phyloP scores from a whole-genome alignment of 2,888 invertebrate species.

The Drosophila nr. perissopoda region DNA sequence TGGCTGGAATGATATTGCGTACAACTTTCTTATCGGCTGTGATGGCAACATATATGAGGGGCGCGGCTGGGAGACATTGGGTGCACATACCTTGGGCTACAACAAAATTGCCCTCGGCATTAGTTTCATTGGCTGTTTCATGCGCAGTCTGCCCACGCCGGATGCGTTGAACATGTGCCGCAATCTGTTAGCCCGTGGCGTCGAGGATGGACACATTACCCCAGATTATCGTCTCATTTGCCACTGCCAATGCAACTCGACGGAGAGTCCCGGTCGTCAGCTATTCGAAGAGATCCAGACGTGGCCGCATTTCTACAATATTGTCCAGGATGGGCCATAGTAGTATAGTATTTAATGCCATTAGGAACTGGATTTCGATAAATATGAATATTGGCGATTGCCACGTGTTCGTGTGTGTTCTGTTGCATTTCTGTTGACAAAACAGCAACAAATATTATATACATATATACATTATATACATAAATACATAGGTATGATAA shows the following conservation, averaged over 20 bases:
- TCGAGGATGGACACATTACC: constrained; percentile 85
- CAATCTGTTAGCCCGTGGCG: constrained; percentile 85
- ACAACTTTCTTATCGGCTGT: constrained; percentile 87
- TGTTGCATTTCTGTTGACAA: constrained; percentile 14
- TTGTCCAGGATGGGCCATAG: constrained; percentile 56
- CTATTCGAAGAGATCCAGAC: constrained; percentile 86
- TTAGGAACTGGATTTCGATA: constrained; percentile 9
- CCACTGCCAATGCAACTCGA: constrained; percentile 86
- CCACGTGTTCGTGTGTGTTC: constrained; percentile 18
- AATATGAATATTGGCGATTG: constrained; percentile 22
- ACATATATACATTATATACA: neutral
- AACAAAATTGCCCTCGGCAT: constrained; percentile 86
- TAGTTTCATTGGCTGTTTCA: constrained; percentile 86
- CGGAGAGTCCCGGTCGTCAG: constrained; percentile 86
- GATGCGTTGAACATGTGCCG: constrained; percentile 85
- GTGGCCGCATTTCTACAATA: constrained; percentile 85
- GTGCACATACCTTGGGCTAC: constrained; percentile 86
- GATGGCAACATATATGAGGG: constrained; percentile 87
- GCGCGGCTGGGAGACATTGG: constrained; percentile 86
- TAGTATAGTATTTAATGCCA: constrained; percentile 7
- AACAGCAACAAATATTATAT: neutral
- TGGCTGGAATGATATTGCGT: constrained; percentile 86
- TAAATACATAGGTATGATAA: neutral
- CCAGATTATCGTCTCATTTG: constrained; percentile 85
- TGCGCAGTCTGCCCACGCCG: constrained; percentile 84